phyloP scores from a whole-genome alignment of 2,888 invertebrate species.

The Orthosia gracilis region DNA sequence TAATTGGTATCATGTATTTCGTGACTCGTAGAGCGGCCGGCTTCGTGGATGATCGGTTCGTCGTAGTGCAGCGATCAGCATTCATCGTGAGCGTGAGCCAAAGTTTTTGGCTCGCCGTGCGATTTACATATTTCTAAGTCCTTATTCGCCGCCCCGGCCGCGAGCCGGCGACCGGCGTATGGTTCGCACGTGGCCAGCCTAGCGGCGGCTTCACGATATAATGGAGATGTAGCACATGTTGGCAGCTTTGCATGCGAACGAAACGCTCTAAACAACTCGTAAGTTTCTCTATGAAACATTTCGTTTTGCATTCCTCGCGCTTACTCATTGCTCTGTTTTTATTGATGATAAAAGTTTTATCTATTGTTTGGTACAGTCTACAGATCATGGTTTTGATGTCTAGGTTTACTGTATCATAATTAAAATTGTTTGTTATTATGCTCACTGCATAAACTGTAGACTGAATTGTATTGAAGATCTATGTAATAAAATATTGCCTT shows the following conservation, averaged over 20 bases:
- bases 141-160: slow-evolving; percentile 58
- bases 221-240: slow-evolving; percentile 77
- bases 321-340: slow-evolving; percentile 41
- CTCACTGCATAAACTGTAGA: background rate
- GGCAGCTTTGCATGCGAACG: slow-evolving; percentile 74
- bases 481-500: background rate
- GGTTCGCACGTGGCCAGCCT: slow-evolving; percentile 80
- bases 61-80: slow-evolving; percentile 76
- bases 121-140: slow-evolving; percentile 84
- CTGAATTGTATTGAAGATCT: background rate
- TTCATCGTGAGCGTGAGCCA: slow-evolving; percentile 75
- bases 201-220: slow-evolving; percentile 72
- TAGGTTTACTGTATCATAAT: background rate
- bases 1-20: slow-evolving; percentile 65
- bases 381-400: background rate
- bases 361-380: slow-evolving; percentile 7
- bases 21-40: slow-evolving; percentile 68
- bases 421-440: background rate
- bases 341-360: slow-evolving; percentile 36
- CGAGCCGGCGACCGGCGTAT: slow-evolving; percentile 67
- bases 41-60: slow-evolving; percentile 72
- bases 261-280: slow-evolving; percentile 62
- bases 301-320: slow-evolving; percentile 44
- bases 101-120: slow-evolving; percentile 80
- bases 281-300: slow-evolving; percentile 64